Evolutionary conservation across 2,888 invertebrate species (phyloP).

Genomic region (Drosophila subsilvestris): DNA sequence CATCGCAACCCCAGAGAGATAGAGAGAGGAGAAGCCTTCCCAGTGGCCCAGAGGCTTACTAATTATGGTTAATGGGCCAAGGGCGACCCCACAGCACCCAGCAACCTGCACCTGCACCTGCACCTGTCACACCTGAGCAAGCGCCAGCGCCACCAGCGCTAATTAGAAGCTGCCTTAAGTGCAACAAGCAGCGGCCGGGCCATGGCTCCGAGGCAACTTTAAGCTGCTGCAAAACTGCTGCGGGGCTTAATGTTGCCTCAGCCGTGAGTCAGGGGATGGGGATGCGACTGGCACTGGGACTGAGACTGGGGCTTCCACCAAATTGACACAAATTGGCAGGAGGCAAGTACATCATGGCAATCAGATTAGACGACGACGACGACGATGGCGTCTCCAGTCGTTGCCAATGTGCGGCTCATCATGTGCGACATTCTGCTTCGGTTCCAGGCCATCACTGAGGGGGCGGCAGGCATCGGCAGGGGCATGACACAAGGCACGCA

Average conservation of each 20-base stretch:
- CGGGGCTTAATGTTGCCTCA: neutral
- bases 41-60: conserved; percentile 14
- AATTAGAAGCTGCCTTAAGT: conserved; percentile 21
- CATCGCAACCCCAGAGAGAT: neutral
- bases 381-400: conserved; percentile 43
- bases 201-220: conserved; percentile 6
- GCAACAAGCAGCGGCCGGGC: conserved; percentile 1
- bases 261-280: neutral
- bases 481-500: conserved; percentile 43
- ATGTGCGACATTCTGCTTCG: conserved; percentile 44
- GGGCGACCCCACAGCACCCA: conserved; percentile 21
- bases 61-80: conserved; percentile 42
- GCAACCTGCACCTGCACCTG: conserved; percentile 5
- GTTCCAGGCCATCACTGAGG: neutral
- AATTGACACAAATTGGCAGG: conserved; percentile 74
- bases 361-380: conserved; percentile 57
- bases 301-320: conserved; percentile 22
- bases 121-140: neutral
- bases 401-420: conserved; percentile 41
- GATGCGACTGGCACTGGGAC: too few species aligned
- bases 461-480: neutral
- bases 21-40: neutral
- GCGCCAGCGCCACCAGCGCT: conserved; percentile 2
- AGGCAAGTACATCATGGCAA: conserved; percentile 68
- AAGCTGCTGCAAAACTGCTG: conserved; percentile 6